These are phyloP conservation scores for Oasisia sp. DNA, from an alignment of 2,888 invertebrate species.

Conservation along the genomic window DNA sequence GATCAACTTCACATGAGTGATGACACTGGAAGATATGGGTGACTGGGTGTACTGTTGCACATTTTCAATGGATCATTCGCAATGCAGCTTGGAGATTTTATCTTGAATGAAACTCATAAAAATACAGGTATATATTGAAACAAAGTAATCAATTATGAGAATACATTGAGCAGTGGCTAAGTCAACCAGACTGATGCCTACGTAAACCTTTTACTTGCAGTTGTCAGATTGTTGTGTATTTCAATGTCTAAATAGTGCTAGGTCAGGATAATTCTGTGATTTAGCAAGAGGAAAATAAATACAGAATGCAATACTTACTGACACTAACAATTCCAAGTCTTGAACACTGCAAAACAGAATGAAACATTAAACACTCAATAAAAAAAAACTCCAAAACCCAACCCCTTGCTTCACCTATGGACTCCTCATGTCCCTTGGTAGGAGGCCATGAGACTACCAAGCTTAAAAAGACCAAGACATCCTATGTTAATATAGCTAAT, in stretches of 20 bases:
- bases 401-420: too few species aligned
- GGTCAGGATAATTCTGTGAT: not conserved
- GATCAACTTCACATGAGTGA: too few species aligned
- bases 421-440: too few species aligned
- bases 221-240: not conserved
- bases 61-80: too few species aligned
- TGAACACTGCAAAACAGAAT: constrained; percentile 59
- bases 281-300: constrained; percentile 14
- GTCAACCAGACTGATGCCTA: too few species aligned
- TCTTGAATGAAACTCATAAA: constrained; percentile 24
- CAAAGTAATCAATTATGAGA: not conserved
- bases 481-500: too few species aligned
- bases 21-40: too few species aligned
- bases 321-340: constrained; percentile 77
- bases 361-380: not conserved
- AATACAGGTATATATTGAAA: constrained; percentile 40
- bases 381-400: too few species aligned
- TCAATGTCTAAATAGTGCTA: not conserved
- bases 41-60: too few species aligned
- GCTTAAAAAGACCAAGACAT: too few species aligned
- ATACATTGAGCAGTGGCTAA: too few species aligned
- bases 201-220: not conserved
- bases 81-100: not conserved
- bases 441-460: too few species aligned
- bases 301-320: constrained; percentile 72